Evolutionary conservation across 2,888 invertebrate species (phyloP), one percentile per base, ranked within the genome.

Genomic region (Apoda limacodes): DNA sequence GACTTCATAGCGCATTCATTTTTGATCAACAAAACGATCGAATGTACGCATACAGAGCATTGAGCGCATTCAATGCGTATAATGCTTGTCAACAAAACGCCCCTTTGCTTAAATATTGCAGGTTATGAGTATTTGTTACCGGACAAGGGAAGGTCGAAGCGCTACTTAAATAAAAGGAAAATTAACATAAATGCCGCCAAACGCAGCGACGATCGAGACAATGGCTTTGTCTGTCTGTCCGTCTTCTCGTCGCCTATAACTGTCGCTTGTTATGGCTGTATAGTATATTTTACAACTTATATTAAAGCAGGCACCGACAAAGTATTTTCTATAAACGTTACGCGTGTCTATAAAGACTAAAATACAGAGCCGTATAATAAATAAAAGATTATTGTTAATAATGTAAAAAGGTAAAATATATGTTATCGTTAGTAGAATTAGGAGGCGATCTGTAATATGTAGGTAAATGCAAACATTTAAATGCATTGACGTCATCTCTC

Each of bases 141-240:
- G 57, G 45, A 55, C 52, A 57, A 64, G 59, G 59, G 63, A 58
- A 67, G 65, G 55, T 51, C 54, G 54, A 48, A 52, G 54, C 54
- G 57, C 56, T 55, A 53, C 60, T 59, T 74, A 63, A 64, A 74
- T 69, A 70, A 70, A n/a, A n/a, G n/a, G n/a, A n/a, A 68, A 68
- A 76, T 80, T 74, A 66, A 65, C 78, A 76, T 76, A 76, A 69
- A 62, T 62, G 60, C 67, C 63, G 66, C 61, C 67, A 62, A 67
- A 71, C 62, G 56, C 60, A 58, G 60, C 50, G 55, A 50, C 50
- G 47, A 42, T 44, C 43, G 56, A 68, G 60, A 78, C 78, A 80
- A 80, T 74, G 70, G 60, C 76, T 75, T 78, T 76, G 76, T 75
- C 67, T 61, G 66, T 61, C 60, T 58, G 56, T 65, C 55, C 53